These are phyloP conservation scores for Netelia fuscicornis DNA, from an alignment of 2,888 invertebrate genomes.

Conservation along the genomic window DNA sequence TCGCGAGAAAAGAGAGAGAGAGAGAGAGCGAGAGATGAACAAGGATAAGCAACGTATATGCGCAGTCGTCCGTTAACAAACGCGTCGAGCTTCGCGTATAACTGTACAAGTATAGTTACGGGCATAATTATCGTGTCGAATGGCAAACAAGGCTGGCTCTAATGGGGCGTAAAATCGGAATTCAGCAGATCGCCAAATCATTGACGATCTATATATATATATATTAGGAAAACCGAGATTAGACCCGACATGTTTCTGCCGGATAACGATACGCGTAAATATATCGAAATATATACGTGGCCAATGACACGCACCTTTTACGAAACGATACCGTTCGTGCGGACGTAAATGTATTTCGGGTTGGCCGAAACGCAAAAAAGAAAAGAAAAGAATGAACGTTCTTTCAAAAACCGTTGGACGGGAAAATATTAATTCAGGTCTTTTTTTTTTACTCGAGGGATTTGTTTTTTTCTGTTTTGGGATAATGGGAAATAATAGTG, in stretches of 20 bases:
- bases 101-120: conserved; percentile 3
- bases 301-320: too few species aligned
- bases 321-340: too few species aligned
- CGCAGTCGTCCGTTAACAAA: conserved; percentile 46
- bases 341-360: too few species aligned
- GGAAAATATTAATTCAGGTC: too few species aligned
- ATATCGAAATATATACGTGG: too few species aligned
- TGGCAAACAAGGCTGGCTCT: conserved; percentile 40
- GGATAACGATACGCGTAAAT: too few species aligned
- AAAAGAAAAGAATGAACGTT: too few species aligned
- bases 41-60: conserved; percentile 5
- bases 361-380: too few species aligned
- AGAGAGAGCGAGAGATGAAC: conserved; percentile 21
- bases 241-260: neutral
- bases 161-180: conserved; percentile 51
- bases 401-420: too few species aligned
- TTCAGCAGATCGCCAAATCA: conserved; percentile 34
- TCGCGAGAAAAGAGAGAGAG: neutral
- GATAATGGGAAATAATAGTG: too few species aligned
- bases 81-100: neutral
- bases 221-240: neutral
- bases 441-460: too few species aligned
- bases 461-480: too few species aligned
- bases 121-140: conserved; percentile 46
- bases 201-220: conserved; percentile 19